Evolutionary conservation across 2,113 vertebrate genomes (phyloP), one percentile per base, ranked within the genome.

Genomic region (Takifugu bimaculatus): DNA sequence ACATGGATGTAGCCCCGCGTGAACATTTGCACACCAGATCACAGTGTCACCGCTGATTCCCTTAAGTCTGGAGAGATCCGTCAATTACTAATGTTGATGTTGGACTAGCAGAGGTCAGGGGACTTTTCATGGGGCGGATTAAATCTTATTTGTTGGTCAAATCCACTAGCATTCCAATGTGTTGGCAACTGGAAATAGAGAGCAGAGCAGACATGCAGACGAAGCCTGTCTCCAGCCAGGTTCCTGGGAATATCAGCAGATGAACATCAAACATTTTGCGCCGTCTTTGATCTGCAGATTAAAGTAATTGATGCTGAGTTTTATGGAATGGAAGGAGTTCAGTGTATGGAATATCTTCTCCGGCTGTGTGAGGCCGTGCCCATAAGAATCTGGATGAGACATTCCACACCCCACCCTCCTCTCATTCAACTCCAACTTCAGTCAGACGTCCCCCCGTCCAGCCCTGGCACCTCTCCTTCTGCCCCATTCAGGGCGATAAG

Each of bases 391-490:
- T 62, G 65, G 78, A 80, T 90, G 88, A 89, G 70, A 88, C 88
- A 90, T 84, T 67, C 65, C 47, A 58, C 28, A 50, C 44, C 76
- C 50, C 42, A 63, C 65, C 49, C 26, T 63, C 60, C 15, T 28
- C 32, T 50, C 55, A 52, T 71, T 75, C 54, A 78, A 71, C 61
- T 68, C 54, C 55, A 48, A 58, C 62, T 73, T 79, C n/a, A 15
- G 62, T 74, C 80, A 87, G 88, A 87, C 87, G 58, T 14, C 77
- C 73, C 84, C 25, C 70, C 65, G 77, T 82, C 77, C 85, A 28
- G 48, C 64, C 68, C 84, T 88, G 90, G 90, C 91, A 90, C 87
- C 88, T 88, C 82, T 85, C 65, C 74, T 84, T 65, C 79, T 71
- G 74, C 70, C 70, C 62, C 14, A 26, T 77, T 78, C 65, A 57